Evolutionary conservation across 2,888 invertebrate genomes (phyloP), one percentile per base, ranked within the genome.

Genomic region (Lasiommata megera): DNA sequence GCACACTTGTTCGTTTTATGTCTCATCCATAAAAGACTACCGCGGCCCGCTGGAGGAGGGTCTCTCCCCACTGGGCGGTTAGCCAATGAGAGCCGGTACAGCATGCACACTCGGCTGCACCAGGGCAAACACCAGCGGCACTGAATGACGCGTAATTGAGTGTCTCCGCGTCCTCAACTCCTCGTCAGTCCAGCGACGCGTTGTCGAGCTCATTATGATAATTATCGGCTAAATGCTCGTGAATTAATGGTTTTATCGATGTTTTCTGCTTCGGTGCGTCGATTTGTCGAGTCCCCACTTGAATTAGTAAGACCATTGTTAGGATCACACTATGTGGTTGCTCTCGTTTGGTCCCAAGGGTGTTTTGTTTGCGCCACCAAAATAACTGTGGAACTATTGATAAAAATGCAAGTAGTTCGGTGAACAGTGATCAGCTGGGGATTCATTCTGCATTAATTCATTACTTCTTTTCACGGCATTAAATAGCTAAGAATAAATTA

Each of bases 61-160:
- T 67, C 68, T 64, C 56, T 56, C 64, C 44, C 48, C 37, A 29
- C 41, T 65, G 65, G 68, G 68, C 65, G 70, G 71, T 67, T 67
- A 68, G 82, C 87, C 88, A 88, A 88, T 88, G 79, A 86, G 84
- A 74, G 79, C 75, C 81, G 76, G 74, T 76, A 63, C 37, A 12
- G 37, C n/a, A n/a, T 9, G 36, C 71, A 76, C 74, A 74, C 77
- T 73, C 71, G 60, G 66, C 64, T 71, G 67, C 67, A 69, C 77
- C 79, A 79, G 71, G 65, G 84, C 84, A 86, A 86, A 84, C 85
- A 84, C 73, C 70, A 70, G 56, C 73, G 14, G 14, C 6, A 73
- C 78, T 84, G 84, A 87, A 84, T 85, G 80, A 83, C 79, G 78
- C 80, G 76, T 86, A 87, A 88, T 88, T 72, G 69, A 73, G 73